Evolutionary conservation across 2,888 invertebrate genomes (phyloP).

Genomic region (Idaea aversata): DNA sequence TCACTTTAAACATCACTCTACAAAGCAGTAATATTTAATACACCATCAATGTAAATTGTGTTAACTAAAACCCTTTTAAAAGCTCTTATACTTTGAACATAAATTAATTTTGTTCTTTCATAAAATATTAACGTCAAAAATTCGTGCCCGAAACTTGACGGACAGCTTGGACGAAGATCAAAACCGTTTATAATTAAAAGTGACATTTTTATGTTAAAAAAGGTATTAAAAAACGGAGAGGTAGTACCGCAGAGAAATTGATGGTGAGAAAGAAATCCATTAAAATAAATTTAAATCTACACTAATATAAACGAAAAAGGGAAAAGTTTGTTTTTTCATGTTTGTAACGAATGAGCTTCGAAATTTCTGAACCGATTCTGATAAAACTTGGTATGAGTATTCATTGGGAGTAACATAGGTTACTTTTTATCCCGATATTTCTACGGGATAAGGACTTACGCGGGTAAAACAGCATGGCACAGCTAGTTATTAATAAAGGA

Average conservation of each 20-base stretch:
- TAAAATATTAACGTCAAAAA: constrained; percentile 8
- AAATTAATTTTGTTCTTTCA: constrained; percentile 15
- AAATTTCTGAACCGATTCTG: no score
- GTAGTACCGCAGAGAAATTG: constrained; percentile 20
- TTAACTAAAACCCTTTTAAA: constrained; percentile 7
- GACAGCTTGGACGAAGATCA: constrained; percentile 49
- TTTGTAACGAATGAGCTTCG: no score
- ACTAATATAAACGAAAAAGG: not conserved
- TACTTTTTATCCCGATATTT: no score
- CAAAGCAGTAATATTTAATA: not conserved
- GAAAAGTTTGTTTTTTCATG: not conserved
- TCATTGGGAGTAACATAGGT: no score
- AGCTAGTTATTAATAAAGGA: not conserved
- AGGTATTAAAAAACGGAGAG: constrained; percentile 31
- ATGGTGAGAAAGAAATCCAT: constrained; percentile 44
- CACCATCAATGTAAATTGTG: not conserved
- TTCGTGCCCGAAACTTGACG: constrained; percentile 41
- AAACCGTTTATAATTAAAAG: constrained; percentile 65
- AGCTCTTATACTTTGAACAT: constrained; percentile 15
- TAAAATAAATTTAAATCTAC: constrained; percentile 41
- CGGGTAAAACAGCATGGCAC: no score
- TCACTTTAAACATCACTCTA: not conserved
- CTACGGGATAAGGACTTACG: no score
- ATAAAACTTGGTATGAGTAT: no score
- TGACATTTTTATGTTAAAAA: constrained; percentile 63